Evolutionary conservation across 2,113 vertebrate genomes (phyloP).

Genomic region (Bambusicola thoracicus): DNA sequence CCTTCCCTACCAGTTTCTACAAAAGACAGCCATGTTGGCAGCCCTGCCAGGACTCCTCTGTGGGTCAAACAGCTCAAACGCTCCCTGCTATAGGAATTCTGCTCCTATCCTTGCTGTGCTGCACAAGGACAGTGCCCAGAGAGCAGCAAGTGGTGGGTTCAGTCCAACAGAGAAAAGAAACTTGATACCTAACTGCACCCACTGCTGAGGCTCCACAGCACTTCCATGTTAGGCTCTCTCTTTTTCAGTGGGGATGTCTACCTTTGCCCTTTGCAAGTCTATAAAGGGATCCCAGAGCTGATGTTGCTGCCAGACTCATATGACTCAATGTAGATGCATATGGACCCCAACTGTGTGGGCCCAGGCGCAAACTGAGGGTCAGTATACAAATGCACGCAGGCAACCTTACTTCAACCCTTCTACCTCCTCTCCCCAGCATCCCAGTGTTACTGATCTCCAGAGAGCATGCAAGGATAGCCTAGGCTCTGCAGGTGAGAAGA

Average conservation of each 20-base stretch:
- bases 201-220: not conserved
- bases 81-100: not conserved
- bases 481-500: not conserved
- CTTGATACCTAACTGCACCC: fast-evolving
- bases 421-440: not conserved
- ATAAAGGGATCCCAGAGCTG: not conserved
- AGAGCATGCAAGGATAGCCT: not conserved
- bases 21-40: not conserved
- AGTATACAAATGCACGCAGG: not conserved
- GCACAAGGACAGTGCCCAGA: fast-evolving
- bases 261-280: not conserved
- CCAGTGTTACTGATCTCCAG: not conserved
- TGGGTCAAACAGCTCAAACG: not conserved
- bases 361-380: not conserved
- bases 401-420: not conserved
- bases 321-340: not conserved
- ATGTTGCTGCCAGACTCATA: not conserved
- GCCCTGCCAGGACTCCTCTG: not conserved
- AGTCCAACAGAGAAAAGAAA: not conserved
- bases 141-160: not conserved
- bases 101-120: not conserved
- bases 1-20: not conserved
- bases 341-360: not conserved
- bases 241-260: not conserved
- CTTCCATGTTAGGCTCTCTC: not conserved